phyloP scores from a whole-genome alignment of 2,113 vertebrate species.

The Orientallactaga bullata region DNA sequence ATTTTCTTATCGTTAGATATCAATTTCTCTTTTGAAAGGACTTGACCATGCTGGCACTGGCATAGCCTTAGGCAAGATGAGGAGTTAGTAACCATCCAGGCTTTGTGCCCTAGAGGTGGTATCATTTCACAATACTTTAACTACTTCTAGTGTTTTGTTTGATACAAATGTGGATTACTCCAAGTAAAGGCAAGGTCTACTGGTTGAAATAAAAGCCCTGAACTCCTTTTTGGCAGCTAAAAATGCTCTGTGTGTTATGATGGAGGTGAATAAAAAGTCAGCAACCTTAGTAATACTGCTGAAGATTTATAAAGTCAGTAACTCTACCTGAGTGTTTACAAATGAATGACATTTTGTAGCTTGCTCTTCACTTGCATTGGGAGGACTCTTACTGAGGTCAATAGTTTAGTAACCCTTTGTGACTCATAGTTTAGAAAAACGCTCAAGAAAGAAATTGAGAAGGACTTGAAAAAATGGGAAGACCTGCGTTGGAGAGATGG shows the following conservation, averaged over 20 bases:
- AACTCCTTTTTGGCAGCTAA: neutral
- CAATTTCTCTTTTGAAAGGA: neutral
- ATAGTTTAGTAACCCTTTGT: neutral
- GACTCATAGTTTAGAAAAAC: neutral
- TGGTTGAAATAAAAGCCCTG: neutral
- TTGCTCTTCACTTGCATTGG: neutral
- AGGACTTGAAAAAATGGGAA: no score
- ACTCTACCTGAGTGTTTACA: neutral
- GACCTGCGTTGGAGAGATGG: no score
- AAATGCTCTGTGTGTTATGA: neutral
- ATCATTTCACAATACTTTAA: constrained; percentile 12
- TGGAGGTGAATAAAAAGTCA: no score
- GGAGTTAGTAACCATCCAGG: neutral
- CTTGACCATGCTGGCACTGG: neutral
- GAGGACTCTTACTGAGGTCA: neutral
- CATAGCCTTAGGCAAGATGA: neutral
- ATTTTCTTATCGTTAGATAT: neutral
- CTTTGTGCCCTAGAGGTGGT: neutral
- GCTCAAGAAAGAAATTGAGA: no score
- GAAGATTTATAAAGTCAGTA: neutral
- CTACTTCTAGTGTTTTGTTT: neutral
- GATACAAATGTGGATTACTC: neutral
- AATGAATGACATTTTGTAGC: neutral
- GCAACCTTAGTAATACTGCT: neutral
- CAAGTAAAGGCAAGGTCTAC: neutral